Conservation (phyloP, 2,113 vertebrate genomes). For the Butorides virescens region DNA sequence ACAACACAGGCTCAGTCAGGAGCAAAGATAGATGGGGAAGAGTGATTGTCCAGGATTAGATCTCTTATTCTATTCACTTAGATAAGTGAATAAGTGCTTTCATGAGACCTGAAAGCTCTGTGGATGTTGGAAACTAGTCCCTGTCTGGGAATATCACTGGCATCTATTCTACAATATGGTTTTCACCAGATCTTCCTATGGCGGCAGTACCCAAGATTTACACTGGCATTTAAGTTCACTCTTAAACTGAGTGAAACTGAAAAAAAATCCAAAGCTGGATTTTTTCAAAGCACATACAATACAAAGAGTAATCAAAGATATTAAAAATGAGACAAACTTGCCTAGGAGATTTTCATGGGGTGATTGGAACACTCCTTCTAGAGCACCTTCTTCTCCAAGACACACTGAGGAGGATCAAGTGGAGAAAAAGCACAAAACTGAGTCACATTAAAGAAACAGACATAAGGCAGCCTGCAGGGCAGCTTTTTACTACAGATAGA, state of each 20-base stretch:
- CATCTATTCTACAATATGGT: not conserved
- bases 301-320: not conserved
- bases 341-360: not conserved
- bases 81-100: not conserved
- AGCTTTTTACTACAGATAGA: not conserved
- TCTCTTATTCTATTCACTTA: not conserved
- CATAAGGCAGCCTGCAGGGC: not conserved
- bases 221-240: not conserved
- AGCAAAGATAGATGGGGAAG: not conserved
- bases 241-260: no score
- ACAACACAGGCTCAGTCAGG: not conserved
- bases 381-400: not conserved
- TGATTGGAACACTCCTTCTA: not conserved
- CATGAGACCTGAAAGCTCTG: not conserved
- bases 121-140: not conserved
- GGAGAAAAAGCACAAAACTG: not conserved
- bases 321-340: not conserved
- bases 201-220: not conserved
- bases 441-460: not conserved
- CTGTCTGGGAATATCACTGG: not conserved
- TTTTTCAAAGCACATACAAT: not conserved
- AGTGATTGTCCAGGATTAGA: not conserved
- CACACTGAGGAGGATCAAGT: not conserved
- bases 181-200: not conserved
- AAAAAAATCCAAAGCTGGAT: not conserved